Base-by-base conservation (phyloP, 2,888 invertebrate species). In the Branchellion lobata region DNA sequence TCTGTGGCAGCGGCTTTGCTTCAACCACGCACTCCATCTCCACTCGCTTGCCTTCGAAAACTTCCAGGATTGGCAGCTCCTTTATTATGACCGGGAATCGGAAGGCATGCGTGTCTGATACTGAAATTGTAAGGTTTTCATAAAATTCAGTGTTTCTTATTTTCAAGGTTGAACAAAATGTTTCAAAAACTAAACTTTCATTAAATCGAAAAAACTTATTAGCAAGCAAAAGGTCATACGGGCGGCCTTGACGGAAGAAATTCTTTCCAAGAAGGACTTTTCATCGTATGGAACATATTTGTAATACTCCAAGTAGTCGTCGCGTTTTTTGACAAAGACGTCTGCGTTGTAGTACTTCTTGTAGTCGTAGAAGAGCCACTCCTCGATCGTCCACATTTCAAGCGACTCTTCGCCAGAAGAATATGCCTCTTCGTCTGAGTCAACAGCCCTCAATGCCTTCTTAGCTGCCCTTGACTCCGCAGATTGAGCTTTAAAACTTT, bases 381-480 rank as follows among this genome's bases (percentile, higher is more conserved):
- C 77, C 65, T 77, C 77, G 2, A 77, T 65, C 1, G 77, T 65
- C 77, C 77, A 77, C 65, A 40, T 77, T 5, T 77, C 77, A 21
- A 77, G 21, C n/a, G 77, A 57, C 53, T 77, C 77, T 65, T 77
- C 77, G 24, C 77, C 77, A n/a, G 77, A 77, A n/a, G 77, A 77
- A 57, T 77, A 77, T 1, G 61, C 0, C 36, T 77, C 77, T 36
- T 77, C 77, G 21, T 77, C 77, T 21, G 65, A n/a, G 27, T 77
- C 61, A 21, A 29, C 77, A 2, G n/a, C 29, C 31, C 21, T 8
- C 14, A 29, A 27, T 8, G 3, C 11, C 27, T 31, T 65, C 29
- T 31, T 34, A 65, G 65, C 2, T 0, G 65, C 21, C 21, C 21
- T 65, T 29, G 57, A 31, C 5, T 57, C 24, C n/a, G 5, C 21